Evolutionary conservation across 2,113 vertebrate genomes (phyloP), one percentile per base, ranked within the genome.

Genomic region (Saccopteryx bilineata): DNA sequence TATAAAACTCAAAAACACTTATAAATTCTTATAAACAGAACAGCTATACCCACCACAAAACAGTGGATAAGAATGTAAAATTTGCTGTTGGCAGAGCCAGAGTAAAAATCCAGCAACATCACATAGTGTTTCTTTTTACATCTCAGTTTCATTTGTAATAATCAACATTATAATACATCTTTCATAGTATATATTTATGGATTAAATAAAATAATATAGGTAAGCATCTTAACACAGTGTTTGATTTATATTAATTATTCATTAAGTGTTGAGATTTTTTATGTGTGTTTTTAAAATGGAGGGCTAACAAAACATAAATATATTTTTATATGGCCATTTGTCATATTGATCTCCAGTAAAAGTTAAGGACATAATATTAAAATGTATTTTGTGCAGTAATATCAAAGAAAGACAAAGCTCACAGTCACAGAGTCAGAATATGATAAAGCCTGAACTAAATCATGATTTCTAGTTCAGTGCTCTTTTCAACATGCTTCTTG

Each of bases 341-440:
- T 18, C 61, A 87, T 82, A 76, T 13, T 81, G 66, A 75, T 82
- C 3, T 28, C 81, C 18, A 68, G 28, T 91, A 87, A 96, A 93
- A 69, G 26, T 71, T 46, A 87, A 94, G 56, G 68, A 24, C 5
- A 11, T 56, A 21, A 87, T 50, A 63, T 69, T 76, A 58, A 33
- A 50, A 58, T 65, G 18, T 50, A 63, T n/a, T 65, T 46, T 72
- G 12, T 80, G 31, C 63, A 46, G 33, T 17, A 65, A 56, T 80
- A 26, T 71, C 65, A 83, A 94, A 39, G 14, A 84, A 52, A 48
- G 21, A 69, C 69, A 9, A 81, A 58, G 15, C 18, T 87, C 52
- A 81, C 24, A 69, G 56, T 92, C 69, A 74, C 33, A 63, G 56
- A 85, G 24, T 31, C 15, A 28, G 39, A 33, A 92, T 50, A 31